These are phyloP conservation scores for Casuarius casuarius DNA, from an alignment of 2,113 vertebrate genomes.

Conservation along the genomic window DNA sequence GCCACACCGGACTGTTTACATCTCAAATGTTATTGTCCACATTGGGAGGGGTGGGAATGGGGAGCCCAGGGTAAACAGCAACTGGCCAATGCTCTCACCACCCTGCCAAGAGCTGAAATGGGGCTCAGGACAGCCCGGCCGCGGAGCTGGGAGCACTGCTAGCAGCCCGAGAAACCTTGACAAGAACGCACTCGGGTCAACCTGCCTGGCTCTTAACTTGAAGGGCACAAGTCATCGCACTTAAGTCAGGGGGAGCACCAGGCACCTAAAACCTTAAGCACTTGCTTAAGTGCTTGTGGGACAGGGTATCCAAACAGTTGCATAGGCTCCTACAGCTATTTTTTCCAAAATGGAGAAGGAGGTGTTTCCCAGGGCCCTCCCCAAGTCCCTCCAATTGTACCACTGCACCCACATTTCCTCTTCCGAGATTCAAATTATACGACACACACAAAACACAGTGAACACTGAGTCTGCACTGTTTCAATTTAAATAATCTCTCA, in stretches of 20 bases:
- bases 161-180: not conserved
- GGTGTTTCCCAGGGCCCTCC: not conserved
- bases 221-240: not conserved
- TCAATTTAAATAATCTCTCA: not conserved
- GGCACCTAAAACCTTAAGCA: not conserved
- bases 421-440: not conserved
- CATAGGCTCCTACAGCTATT: not conserved
- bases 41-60: not conserved
- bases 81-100: not conserved
- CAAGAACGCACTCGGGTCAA: not conserved
- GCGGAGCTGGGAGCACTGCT: not conserved
- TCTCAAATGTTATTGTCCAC: not conserved
- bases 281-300: not conserved
- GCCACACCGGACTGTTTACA: too few species aligned
- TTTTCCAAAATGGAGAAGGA: not conserved
- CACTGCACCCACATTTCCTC: not conserved
- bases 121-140: too few species aligned
- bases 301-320: not conserved
- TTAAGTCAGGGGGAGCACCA: not conserved
- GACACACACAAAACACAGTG: not conserved
- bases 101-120: not conserved
- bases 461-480: not conserved
- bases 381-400: fast-evolving
- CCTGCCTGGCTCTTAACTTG: not conserved
- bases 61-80: not conserved